Conservation (phyloP, 1,140 invertebrate species). For the Drosophila quadrilineata region DNA sequence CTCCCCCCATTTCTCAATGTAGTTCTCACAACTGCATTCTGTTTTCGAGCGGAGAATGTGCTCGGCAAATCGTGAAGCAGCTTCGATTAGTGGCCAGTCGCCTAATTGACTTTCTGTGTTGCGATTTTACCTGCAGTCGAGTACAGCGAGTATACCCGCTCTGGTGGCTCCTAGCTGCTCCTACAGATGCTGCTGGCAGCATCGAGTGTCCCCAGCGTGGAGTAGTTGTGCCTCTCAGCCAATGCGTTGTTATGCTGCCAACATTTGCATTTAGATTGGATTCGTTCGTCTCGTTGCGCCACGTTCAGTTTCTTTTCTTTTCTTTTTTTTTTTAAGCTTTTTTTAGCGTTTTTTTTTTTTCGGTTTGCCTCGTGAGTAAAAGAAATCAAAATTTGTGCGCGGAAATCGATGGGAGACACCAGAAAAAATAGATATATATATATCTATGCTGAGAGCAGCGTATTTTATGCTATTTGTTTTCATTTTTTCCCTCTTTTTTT, state of each 20-base stretch:
- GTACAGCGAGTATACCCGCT: neutral
- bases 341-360: conserved; percentile 20
- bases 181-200: neutral
- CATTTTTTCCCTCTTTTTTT: no score
- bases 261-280: conserved; percentile 78
- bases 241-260: no score
- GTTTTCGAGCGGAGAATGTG: neutral
- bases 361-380: conserved; percentile 55
- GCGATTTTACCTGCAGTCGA: conserved; percentile 60
- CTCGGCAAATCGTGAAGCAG: conserved; percentile 39
- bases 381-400: conserved; percentile 62
- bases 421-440: neutral
- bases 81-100: conserved; percentile 63
- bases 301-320: neutral
- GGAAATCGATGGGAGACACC: conserved; percentile 33
- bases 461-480: conserved; percentile 27
- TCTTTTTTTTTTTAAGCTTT: neutral
- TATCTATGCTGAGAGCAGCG: no score
- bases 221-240: conserved; percentile 30
- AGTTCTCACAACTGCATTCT: no score
- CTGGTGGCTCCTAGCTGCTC: neutral
- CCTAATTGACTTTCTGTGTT: conserved; percentile 76
- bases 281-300: conserved; percentile 47
- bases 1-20: neutral
- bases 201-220: no score